Evolutionary conservation across 2,888 invertebrate species (phyloP).

Genomic region (Apocheima hispidaria): DNA sequence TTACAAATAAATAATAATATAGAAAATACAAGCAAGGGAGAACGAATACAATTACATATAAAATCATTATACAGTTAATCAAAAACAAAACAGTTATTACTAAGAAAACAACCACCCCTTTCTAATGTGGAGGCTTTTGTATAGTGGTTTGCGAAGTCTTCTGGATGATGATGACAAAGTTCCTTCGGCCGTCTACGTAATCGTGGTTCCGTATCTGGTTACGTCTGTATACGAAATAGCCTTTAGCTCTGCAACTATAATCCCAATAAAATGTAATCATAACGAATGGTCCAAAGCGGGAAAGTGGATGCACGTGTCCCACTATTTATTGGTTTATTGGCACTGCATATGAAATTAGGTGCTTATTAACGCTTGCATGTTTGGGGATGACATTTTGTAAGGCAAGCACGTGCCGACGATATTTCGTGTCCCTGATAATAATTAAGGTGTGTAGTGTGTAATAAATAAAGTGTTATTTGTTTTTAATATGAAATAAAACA

Average conservation of each 20-base stretch:
- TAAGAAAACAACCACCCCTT: too few species aligned
- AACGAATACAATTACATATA: too few species aligned
- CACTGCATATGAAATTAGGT: conserved; percentile 43
- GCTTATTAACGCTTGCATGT: conserved; percentile 32
- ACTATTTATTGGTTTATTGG: conserved; percentile 50
- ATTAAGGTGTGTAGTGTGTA: not conserved
- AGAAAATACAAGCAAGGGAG: too few species aligned
- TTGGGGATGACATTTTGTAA: conserved; percentile 11
- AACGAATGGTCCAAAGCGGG: conserved; percentile 45
- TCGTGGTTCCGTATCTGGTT: too few species aligned
- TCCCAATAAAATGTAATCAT: conserved; percentile 56
- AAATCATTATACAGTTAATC: too few species aligned
- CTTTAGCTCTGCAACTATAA: conserved; percentile 28
- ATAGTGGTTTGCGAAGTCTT: too few species aligned
- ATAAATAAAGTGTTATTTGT: not conserved
- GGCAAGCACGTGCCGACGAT: conserved; percentile 8
- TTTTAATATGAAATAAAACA: too few species aligned
- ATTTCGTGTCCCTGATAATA: not conserved
- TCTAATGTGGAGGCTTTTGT: too few species aligned
- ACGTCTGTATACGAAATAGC: not conserved
- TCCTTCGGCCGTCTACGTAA: too few species aligned
- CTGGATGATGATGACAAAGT: too few species aligned
- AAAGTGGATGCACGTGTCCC: conserved; percentile 53
- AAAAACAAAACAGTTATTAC: not conserved
- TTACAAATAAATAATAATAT: too few species aligned